A percentile compares a stretch with the other conserved stretches of the same genome.
Evolutionary conservation across 2,113 vertebrate genomes (phyloP).

Genomic region (Nettapus auritus): DNA sequence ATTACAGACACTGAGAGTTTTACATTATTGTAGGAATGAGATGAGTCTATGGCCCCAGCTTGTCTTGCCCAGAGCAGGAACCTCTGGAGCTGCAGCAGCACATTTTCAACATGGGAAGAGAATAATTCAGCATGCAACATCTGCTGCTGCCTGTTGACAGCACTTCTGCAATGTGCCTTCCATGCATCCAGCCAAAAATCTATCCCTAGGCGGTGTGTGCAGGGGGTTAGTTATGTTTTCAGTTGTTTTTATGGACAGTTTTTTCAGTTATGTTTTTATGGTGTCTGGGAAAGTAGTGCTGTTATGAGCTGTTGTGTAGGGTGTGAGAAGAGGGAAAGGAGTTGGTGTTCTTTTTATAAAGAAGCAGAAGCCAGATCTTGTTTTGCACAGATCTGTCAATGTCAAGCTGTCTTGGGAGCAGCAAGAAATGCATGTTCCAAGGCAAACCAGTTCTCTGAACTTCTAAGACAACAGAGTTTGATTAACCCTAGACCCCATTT

Average conservation of each 20-base stretch:
- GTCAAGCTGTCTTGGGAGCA: background rate
- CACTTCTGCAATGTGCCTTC: background rate
- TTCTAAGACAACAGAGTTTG: background rate
- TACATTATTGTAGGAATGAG: background rate
- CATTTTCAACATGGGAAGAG: background rate
- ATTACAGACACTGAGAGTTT: background rate
- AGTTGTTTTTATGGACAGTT: background rate
- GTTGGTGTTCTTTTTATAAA: background rate
- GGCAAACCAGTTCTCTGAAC: background rate
- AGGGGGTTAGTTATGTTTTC: background rate
- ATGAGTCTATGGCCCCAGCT: background rate
- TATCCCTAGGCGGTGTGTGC: background rate
- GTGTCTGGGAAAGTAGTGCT: background rate
- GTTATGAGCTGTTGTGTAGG: background rate
- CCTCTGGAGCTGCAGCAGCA: background rate
- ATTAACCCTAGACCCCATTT: background rate
- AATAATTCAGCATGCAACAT: background rate
- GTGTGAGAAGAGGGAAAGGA: background rate
- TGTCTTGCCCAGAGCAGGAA: background rate
- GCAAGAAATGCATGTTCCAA: background rate
- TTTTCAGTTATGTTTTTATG: background rate
- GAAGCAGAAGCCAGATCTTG: background rate
- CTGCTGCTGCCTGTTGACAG: background rate
- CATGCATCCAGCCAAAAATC: background rate
- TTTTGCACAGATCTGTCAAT: background rate